Percentiles rank a stretch among this genome's conserved stretches.
These are phyloP conservation scores for Polylopha cassiicola DNA, from an alignment of 2,888 invertebrate species.

Conservation along the genomic window DNA sequence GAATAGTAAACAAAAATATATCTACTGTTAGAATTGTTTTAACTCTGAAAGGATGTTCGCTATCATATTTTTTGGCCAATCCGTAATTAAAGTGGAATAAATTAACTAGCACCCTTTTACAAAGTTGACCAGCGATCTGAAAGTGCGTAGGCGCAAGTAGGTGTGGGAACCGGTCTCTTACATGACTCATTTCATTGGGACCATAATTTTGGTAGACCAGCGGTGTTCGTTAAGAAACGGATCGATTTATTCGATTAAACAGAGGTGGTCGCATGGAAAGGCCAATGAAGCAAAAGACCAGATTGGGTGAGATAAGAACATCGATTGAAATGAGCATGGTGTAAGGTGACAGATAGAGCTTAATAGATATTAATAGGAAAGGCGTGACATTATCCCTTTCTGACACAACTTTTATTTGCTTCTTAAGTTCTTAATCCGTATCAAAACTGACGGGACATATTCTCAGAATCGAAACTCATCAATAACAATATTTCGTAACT, in stretches of 20 bases:
- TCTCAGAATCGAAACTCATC: conserved; percentile 35
- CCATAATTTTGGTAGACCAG: conserved; percentile 42
- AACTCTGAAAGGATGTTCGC: background rate
- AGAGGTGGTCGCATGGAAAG: conserved; percentile 6
- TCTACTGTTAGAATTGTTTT: no score
- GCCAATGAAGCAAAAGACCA: conserved; percentile 1
- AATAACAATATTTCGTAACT: conserved; percentile 45
- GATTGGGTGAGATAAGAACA: background rate
- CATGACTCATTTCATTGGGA: conserved; percentile 49
- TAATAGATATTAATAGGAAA: no score
- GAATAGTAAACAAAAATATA: background rate
- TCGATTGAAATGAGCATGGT: background rate
- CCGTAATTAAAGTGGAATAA: conserved; percentile 1
- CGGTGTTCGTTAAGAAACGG: conserved; percentile 37
- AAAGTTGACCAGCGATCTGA: conserved; percentile 35
- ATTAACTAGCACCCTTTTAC: conserved; percentile 32
- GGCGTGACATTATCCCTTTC: no score
- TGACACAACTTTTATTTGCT: no score
- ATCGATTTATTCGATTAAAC: conserved; percentile 25
- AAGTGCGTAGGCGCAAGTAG: conserved; percentile 51
- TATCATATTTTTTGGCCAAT: conserved; percentile 1
- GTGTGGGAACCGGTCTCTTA: conserved; percentile 61
- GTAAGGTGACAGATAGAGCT: no score
- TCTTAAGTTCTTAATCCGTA: conserved; percentile 7
- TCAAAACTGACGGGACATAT: background rate